Base-by-base conservation (phyloP, 2,797 vertebrate genomes). In the Limosa lapponica region DNA sequence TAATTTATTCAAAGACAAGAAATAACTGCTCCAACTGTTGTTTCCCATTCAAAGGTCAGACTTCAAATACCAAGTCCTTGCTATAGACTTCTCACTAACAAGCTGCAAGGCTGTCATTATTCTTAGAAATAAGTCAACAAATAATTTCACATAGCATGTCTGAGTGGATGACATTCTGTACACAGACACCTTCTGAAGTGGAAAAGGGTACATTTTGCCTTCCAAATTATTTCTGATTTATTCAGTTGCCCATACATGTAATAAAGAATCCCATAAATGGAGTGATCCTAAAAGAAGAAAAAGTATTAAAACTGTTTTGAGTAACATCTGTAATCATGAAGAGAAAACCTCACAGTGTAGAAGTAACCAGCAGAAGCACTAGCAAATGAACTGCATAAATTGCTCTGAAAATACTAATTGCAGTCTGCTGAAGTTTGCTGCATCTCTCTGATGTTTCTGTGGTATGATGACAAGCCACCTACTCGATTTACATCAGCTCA, bases 1-100 rank as follows among this genome's bases (percentile, higher is more conserved):
- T 51, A 88, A 71, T 94, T 91, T 87, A 85, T 82, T 93, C 30
- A 46, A 87, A 89, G 37, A 65, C 30, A 52, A 94, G 81, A 73
- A 95, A 84, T 59, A 78, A 84, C 39, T 0, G 4, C 75, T 95
- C 59, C 83, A 87, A 48, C 67, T 92, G 55, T 54, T 84, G 70
- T 93, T 93, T 90, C 52, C 78, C 13, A 36, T 73, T 80, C 64
- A 95, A 96, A 97, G 90, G 94, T 97, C 94, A 95, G 74, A 57
- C 64, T 93, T 93, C 70, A 95, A 94, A 94, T 94, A 93, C 59
- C 55, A 77, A 77, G 61, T 77, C 74, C 48, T 82, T 78, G 61
- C 64, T 90, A 27, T 23, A 92, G 74, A 49, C 32, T 69, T 73
- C 66, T 93, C 66, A 18, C 79, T 92, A 93, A 90, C 79, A 88